phyloP scores from a whole-genome alignment of 2,113 vertebrate species.

The Corythaeola cristata region DNA sequence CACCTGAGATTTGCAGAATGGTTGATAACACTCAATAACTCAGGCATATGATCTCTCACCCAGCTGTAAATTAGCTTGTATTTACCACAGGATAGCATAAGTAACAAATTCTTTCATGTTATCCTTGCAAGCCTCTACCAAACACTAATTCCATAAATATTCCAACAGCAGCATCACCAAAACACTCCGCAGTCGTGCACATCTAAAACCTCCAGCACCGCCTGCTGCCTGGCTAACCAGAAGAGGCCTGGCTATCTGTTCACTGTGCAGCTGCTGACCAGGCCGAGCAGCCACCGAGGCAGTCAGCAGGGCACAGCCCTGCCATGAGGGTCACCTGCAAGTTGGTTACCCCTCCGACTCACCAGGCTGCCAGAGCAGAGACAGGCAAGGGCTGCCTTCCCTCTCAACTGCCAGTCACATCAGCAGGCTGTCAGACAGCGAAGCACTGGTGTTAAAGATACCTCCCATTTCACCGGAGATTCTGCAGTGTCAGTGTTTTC shows the following conservation, averaged over 20 bases:
- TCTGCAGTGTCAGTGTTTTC: not conserved
- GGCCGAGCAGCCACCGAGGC: not conserved
- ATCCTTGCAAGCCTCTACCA: not conserved
- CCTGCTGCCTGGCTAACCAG: not conserved
- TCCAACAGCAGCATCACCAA: not conserved
- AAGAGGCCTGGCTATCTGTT: not conserved
- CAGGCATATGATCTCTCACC: not conserved
- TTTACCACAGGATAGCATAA: not conserved
- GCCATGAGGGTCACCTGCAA: accelerated
- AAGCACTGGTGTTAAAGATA: not conserved
- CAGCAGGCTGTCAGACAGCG: not conserved
- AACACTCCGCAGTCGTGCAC: not conserved
- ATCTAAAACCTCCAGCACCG: not conserved
- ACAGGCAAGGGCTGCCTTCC: not conserved
- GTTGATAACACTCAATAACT: not conserved
- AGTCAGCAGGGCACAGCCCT: not conserved
- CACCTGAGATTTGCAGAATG: not conserved
- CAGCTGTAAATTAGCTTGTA: not conserved
- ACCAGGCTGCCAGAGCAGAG: not conserved
- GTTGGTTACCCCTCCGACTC: not conserved
- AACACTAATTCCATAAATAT: not conserved
- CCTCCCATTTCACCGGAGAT: not conserved
- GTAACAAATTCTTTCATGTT: not conserved
- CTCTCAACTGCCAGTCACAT: not conserved
- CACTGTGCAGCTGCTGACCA: not conserved